Evolutionary conservation across 64 coral and sea anemone species (phyloP).

Genomic region (Dendronephthya gigantea): DNA sequence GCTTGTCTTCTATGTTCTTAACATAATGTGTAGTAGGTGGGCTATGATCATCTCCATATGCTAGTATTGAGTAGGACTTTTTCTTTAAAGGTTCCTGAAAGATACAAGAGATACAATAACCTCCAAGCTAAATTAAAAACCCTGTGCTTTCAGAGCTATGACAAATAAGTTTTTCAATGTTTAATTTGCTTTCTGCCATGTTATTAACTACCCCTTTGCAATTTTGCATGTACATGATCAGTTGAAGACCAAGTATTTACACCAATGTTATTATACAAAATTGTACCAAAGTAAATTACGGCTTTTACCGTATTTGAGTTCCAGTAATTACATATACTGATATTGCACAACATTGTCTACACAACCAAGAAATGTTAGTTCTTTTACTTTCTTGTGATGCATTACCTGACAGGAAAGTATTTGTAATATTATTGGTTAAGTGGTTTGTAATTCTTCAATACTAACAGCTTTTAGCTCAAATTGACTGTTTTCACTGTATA

Average conservation of each 20-base stretch:
- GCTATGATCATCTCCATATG: no score
- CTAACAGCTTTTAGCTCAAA: not conserved
- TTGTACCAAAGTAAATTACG: not conserved
- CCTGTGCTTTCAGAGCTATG: not conserved
- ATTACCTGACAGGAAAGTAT: not conserved
- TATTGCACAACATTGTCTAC: not conserved
- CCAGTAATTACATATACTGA: not conserved
- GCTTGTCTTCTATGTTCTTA: no score
- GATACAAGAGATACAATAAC: not conserved
- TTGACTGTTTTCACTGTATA: not conserved
- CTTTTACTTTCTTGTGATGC: not conserved
- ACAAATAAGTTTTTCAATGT: not conserved
- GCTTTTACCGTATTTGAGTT: not conserved
- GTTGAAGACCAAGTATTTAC: not conserved
- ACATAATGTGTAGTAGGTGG: no score
- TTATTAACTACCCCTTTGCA: not conserved
- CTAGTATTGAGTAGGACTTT: no score
- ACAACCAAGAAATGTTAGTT: not conserved
- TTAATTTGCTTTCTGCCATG: not conserved
- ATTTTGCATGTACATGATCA: not conserved
- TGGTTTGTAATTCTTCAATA: no score
- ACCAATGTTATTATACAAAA: not conserved
- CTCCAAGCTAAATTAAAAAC: not conserved
- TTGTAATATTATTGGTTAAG: not conserved
- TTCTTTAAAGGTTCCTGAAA: not conserved